Percentiles rank a stretch among this genome's conserved stretches.
phyloP scores from a whole-genome alignment of 2,113 vertebrate genomes.

The Manacus vitellinus region DNA sequence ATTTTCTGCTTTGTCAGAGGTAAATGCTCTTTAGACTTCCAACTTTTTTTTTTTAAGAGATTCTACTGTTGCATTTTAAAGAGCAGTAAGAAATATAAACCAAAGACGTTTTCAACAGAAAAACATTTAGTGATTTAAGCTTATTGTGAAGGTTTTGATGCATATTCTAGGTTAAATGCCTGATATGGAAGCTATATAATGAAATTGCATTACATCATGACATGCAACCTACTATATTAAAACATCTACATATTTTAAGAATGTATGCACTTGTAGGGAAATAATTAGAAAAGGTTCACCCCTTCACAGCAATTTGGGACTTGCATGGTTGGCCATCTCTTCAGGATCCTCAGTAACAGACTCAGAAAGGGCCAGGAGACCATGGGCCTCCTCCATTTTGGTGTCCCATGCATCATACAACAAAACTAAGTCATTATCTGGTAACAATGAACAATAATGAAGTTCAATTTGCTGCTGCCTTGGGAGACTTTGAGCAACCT shows the following conservation, averaged over 20 bases:
- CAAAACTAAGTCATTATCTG: not conserved
- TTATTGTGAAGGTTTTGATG: not conserved
- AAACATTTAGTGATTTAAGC: not conserved
- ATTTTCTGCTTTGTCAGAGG: not conserved
- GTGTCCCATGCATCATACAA: not conserved
- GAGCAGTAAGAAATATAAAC: not conserved
- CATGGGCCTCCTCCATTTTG: not conserved
- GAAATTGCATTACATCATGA: not conserved
- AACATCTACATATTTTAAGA: not conserved
- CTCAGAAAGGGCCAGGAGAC: not conserved
- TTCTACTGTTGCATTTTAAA: not conserved
- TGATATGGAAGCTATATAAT: not conserved
- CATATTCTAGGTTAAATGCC: not conserved
- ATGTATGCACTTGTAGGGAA: not conserved
- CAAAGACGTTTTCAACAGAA: not conserved
- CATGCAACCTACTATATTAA: not conserved
- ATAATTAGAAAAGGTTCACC: not conserved
- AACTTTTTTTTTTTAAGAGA: not conserved
- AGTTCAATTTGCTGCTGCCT: not conserved
- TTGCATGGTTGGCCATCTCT: not conserved
- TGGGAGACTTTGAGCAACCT: not conserved
- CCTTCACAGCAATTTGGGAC: fast-evolving
- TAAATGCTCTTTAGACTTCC: not conserved
- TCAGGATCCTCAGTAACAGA: not conserved
- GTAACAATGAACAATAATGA: not conserved